Conservation (phyloP, 2,113 vertebrate genomes). For the Grantiella picta region DNA sequence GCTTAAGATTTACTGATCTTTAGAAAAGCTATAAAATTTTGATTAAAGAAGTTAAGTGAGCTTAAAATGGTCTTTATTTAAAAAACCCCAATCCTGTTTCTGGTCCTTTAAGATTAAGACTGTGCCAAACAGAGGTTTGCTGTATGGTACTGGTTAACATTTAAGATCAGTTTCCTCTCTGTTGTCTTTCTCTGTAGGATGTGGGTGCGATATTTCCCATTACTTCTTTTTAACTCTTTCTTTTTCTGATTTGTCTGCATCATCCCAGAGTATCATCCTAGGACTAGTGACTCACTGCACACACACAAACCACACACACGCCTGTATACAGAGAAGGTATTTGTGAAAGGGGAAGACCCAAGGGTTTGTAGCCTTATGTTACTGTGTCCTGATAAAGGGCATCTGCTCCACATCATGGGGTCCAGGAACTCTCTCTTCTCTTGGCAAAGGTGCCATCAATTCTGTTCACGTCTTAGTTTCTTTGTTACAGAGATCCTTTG, state of each 20-base stretch:
- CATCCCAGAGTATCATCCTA: not conserved
- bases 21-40: not conserved
- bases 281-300: not conserved
- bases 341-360: not conserved
- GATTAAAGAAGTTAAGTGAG: not conserved
- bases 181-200: not conserved
- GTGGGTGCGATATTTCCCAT: not conserved
- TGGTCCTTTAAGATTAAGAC: not conserved
- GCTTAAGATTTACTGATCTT: not conserved
- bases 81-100: not conserved
- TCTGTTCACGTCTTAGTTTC: not conserved
- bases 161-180: not conserved
- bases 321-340: not conserved
- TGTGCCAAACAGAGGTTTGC: not conserved
- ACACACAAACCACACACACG: accelerated
- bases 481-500: not conserved
- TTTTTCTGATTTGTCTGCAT: not conserved
- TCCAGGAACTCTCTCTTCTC: not conserved
- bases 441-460: accelerated
- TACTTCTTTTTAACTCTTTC: accelerated
- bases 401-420: not conserved
- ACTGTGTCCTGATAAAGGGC: not conserved
- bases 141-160: not conserved
- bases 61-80: not conserved
- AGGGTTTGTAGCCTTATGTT: not conserved